These are phyloP conservation scores for Phasianus colchicus DNA, from an alignment of 2,113 vertebrate genomes.

Conservation along the genomic window DNA sequence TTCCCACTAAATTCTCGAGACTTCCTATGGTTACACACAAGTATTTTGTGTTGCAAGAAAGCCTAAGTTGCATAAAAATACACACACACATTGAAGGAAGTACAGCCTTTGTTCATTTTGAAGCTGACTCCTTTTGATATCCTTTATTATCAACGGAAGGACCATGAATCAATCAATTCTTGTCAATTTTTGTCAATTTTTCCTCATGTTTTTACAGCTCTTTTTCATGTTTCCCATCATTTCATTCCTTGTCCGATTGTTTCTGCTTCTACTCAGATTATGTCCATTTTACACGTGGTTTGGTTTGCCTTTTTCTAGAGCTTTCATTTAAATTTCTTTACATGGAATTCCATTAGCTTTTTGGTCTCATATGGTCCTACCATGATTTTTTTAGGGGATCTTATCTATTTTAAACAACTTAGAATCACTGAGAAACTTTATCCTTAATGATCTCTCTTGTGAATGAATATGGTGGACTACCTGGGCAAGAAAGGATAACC, in stretches of 20 bases:
- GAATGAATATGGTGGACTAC: neutral
- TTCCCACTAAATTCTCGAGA: rapidly evolving
- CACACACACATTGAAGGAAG: neutral
- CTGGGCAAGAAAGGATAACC: neutral
- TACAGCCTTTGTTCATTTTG: neutral
- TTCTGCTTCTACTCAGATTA: neutral
- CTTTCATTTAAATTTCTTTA: neutral
- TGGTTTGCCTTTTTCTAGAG: neutral
- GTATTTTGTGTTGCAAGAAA: neutral
- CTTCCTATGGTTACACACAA: neutral
- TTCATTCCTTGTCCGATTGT: neutral
- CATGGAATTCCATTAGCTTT: neutral
- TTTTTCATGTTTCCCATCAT: neutral
- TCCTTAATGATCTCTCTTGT: neutral
- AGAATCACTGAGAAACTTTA: neutral
- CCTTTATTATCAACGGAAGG: neutral
- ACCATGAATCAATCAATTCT: no score
- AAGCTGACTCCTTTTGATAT: neutral
- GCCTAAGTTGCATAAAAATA: no score
- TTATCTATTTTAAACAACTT: neutral
- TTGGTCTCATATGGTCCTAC: neutral
- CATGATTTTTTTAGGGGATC: neutral
- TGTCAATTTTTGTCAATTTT: neutral
- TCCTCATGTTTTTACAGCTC: neutral
- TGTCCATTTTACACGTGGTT: neutral